A percentile compares a stretch with the other conserved stretches of the same genome.
Evolutionary conservation across 2,888 invertebrate species (phyloP).

Genomic region (Tanytarsus gracilentus): DNA sequence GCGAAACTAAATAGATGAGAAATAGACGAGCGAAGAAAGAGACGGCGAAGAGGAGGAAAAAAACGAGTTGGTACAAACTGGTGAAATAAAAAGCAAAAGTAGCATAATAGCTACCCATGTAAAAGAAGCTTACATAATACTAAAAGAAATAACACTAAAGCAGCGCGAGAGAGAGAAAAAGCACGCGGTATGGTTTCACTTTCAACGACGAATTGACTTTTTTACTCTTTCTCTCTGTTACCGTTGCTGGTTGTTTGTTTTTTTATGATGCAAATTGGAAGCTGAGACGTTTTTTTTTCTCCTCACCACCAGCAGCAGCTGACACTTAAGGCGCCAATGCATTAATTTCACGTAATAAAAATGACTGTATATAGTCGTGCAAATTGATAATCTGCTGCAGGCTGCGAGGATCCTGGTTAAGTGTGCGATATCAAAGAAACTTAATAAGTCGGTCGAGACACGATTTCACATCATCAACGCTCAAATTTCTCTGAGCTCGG

Average conservation of each 20-base stretch:
- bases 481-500: too few species aligned
- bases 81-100: not conserved
- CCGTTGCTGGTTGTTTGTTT: not conserved
- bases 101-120: not conserved
- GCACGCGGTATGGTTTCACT: slow-evolving; percentile 18
- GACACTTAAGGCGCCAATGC: slow-evolving; percentile 15
- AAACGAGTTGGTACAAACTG: too few species aligned
- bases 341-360: not conserved
- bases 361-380: not conserved
- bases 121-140: slow-evolving; percentile 24
- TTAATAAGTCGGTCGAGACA: too few species aligned
- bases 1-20: too few species aligned
- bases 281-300: slow-evolving; percentile 3
- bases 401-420: slow-evolving; percentile 1
- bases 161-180: not conserved
- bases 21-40: too few species aligned
- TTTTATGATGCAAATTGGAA: slow-evolving; percentile 17
- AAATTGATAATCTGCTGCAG: not conserved
- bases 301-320: too few species aligned
- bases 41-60: too few species aligned
- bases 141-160: not conserved
- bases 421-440: too few species aligned
- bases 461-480: too few species aligned
- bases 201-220: slow-evolving; percentile 14
- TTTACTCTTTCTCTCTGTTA: slow-evolving; percentile 2